A percentile compares a stretch with the other conserved stretches of the same genome.
These are phyloP conservation scores for Orchestia grillus DNA, from an alignment of 1,140 invertebrate species.

Conservation along the genomic window DNA sequence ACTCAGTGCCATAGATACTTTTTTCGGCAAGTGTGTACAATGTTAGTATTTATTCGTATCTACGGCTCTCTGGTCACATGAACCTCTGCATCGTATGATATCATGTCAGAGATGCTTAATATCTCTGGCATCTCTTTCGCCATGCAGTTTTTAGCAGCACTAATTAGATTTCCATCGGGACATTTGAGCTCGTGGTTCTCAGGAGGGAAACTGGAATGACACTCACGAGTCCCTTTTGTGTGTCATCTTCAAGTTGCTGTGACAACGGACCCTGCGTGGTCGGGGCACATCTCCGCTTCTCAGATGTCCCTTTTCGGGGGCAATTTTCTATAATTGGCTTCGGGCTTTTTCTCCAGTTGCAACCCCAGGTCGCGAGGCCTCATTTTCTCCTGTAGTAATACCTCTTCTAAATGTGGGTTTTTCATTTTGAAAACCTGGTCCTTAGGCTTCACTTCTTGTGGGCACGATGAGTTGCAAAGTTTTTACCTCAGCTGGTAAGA, in stretches of 20 bases:
- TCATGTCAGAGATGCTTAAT: background rate
- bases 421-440: background rate
- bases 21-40: background rate
- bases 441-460: background rate
- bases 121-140: background rate
- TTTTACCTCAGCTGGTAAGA: background rate
- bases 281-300: background rate
- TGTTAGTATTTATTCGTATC: background rate
- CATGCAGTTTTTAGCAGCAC: background rate
- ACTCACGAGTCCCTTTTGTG: background rate
- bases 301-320: background rate
- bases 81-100: background rate
- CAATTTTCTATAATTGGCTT: conserved; percentile 2
- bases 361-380: background rate
- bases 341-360: background rate
- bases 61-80: background rate
- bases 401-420: background rate
- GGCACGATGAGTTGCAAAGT: background rate
- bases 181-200: background rate
- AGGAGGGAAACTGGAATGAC: background rate
- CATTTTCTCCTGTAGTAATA: background rate
- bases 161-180: background rate
- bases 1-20: background rate
- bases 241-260: background rate
- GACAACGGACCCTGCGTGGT: background rate